A percentile compares a stretch with the other conserved stretches of the same genome.
Evolutionary conservation across 37 sponge, comb jelly and placozoan species (phyloP).

Genomic region (Dysidea cf. avara): DNA sequence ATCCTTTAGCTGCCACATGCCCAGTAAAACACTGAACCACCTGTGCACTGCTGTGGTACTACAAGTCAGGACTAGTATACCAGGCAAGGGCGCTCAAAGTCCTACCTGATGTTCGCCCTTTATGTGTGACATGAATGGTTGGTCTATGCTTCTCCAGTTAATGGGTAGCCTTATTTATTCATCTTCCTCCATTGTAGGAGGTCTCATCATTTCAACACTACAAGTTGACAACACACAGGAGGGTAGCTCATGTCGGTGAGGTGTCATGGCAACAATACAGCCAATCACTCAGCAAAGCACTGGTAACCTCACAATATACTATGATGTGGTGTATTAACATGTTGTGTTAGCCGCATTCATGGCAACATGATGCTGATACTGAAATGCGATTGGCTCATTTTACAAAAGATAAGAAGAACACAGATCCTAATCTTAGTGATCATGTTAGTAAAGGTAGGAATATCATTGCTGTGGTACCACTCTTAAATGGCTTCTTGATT

Average conservation of each 20-base stretch:
- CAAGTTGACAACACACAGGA: slow-evolving; percentile 41
- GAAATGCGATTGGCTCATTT: slow-evolving; percentile 67
- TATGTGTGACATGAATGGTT: too few relatives aligned
- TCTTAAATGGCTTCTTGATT: too few relatives aligned
- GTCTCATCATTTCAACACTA: slow-evolving; percentile 40
- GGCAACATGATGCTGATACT: slow-evolving; percentile 53
- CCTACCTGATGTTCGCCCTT: too few relatives aligned
- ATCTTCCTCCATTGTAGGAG: slow-evolving; percentile 2
- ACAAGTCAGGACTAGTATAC: too few relatives aligned
- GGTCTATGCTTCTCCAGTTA: too few relatives aligned
- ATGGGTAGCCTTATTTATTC: too few relatives aligned
- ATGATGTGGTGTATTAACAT: not conserved
- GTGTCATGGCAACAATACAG: slow-evolving; percentile 83
- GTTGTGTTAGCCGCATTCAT: slow-evolving; percentile 59
- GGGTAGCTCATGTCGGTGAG: slow-evolving; percentile 43
- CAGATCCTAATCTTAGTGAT: slow-evolving; percentile 29
- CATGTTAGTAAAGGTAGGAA: slow-evolving; percentile 44
- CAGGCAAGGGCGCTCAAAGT: too few relatives aligned
- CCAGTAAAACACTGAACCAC: too few relatives aligned
- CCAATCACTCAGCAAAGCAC: slow-evolving; percentile 24
- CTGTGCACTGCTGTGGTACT: too few relatives aligned
- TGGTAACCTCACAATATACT: slow-evolving; percentile 27
- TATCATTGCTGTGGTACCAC: too few relatives aligned
- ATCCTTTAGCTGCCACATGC: too few relatives aligned
- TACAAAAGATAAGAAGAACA: slow-evolving; percentile 48